Evolutionary conservation across 2,888 invertebrate species (phyloP).

Genomic region (Andrena haemorrhoa): DNA sequence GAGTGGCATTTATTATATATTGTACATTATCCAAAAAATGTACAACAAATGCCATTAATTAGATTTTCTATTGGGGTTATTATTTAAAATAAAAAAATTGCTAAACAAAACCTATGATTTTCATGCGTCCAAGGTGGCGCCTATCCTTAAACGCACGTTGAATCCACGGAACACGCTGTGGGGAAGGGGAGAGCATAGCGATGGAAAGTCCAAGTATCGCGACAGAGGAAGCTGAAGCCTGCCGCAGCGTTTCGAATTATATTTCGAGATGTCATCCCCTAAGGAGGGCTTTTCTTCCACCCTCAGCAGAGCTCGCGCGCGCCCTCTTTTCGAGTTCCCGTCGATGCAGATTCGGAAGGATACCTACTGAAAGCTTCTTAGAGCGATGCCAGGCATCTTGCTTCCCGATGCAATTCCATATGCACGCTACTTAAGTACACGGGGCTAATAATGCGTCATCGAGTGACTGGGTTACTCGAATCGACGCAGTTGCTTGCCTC

Average conservation of each 20-base stretch:
- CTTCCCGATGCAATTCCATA: neutral
- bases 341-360: slow-evolving; percentile 22
- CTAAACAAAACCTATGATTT: no score
- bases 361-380: slow-evolving; percentile 35
- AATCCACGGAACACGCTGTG: no score
- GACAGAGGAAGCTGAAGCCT: neutral
- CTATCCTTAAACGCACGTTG: no score
- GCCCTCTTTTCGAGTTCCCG: neutral
- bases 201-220: no score
- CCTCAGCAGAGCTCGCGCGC: neutral
- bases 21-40: no score
- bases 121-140: no score
- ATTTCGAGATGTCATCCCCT: neutral
- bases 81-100: no score
- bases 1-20: no score
- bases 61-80: no score
- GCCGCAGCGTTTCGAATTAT: slow-evolving; percentile 11
- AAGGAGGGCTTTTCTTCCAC: neutral
- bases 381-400: neutral
- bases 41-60: no score
- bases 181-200: no score
- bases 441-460: slow-evolving; percentile 8
- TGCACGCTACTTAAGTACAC: neutral
- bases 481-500: neutral
- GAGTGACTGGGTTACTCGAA: slow-evolving; percentile 1